phyloP scores from a whole-genome alignment of 2,888 invertebrate genomes.

The Eupsilia transversa region DNA sequence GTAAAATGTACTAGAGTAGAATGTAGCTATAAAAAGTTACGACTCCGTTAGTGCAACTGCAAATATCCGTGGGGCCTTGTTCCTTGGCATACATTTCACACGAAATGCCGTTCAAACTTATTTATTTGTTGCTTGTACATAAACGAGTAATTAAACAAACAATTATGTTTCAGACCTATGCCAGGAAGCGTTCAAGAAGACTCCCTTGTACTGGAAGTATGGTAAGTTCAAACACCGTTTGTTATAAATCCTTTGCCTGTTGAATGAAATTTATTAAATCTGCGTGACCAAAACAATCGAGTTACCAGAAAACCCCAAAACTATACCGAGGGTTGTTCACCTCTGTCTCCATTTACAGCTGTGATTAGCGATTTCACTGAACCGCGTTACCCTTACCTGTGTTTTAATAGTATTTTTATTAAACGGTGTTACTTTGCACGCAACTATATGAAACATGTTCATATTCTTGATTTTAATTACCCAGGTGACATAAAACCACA shows the following conservation, averaged over 20 bases:
- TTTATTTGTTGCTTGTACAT: conserved; percentile 35
- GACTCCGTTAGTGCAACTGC: conserved; percentile 60
- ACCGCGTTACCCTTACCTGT: conserved; percentile 44
- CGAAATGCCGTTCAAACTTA: conserved; percentile 18
- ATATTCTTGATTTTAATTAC: conserved; percentile 51
- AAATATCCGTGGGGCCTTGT: conserved; percentile 63
- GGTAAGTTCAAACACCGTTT: conserved; percentile 87
- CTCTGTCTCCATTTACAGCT: conserved; percentile 38
- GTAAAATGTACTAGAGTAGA: conserved; percentile 43
- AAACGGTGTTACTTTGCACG: conserved; percentile 50
- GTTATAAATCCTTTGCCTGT: conserved; percentile 23
- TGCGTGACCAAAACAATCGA: conserved; percentile 67
- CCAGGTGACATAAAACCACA: conserved; percentile 59
- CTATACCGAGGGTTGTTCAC: conserved; percentile 41
- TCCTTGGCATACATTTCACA: conserved; percentile 63
- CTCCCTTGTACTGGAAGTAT: conserved; percentile 95
- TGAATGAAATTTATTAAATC: conserved; percentile 50
- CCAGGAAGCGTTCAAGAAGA: conserved; percentile 93
- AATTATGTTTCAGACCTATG: conserved; percentile 92
- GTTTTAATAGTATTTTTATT: conserved; percentile 49
- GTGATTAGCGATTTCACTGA: conserved; percentile 40
- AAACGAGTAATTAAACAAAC: conserved; percentile 34
- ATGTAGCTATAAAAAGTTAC: conserved; percentile 53
- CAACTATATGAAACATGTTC: conserved; percentile 25
- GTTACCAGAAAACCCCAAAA: conserved; percentile 39